phyloP scores from a whole-genome alignment of 2,113 vertebrate species.

The Pseudorasbora parva region DNA sequence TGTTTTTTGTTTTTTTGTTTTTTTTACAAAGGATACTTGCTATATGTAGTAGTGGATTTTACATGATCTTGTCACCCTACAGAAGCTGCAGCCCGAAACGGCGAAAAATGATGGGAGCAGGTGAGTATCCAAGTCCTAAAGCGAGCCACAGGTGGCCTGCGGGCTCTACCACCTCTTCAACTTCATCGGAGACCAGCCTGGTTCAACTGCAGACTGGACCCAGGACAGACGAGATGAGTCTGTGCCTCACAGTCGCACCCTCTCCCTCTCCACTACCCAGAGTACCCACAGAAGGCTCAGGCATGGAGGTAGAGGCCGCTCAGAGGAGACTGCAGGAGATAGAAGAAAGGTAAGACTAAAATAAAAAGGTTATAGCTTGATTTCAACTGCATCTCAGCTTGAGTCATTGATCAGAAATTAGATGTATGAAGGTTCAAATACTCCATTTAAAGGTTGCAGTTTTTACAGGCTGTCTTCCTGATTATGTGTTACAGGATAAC shows the following conservation, averaged over 20 bases:
- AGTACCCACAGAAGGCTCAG: slow-evolving; percentile 63
- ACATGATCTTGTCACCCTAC: not conserved
- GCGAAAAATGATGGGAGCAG: slow-evolving; percentile 66
- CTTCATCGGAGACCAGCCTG: slow-evolving; percentile 45
- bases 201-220: not conserved
- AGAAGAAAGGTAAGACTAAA: slow-evolving; percentile 73
- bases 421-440: not conserved
- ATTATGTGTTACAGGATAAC: slow-evolving; percentile 71
- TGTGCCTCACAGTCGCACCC: slow-evolving; percentile 32
- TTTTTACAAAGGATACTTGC: not conserved
- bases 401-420: not conserved
- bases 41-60: not conserved
- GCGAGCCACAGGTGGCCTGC: slow-evolving; percentile 53
- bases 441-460: not conserved
- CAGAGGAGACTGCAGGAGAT: slow-evolving; percentile 80
- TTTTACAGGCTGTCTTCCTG: not conserved
- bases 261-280: slow-evolving; percentile 27
- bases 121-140: slow-evolving; percentile 48
- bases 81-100: slow-evolving; percentile 77
- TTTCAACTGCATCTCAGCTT: not conserved
- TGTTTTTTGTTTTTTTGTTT: not conserved
- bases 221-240: not conserved
- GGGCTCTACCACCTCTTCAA: slow-evolving; percentile 29
- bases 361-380: not conserved
- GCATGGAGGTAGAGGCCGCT: slow-evolving; percentile 79